A percentile compares a stretch with the other conserved stretches of the same genome.
These are phyloP conservation scores for Suillia variegata DNA, from an alignment of 2,888 invertebrate genomes.

Conservation along the genomic window DNA sequence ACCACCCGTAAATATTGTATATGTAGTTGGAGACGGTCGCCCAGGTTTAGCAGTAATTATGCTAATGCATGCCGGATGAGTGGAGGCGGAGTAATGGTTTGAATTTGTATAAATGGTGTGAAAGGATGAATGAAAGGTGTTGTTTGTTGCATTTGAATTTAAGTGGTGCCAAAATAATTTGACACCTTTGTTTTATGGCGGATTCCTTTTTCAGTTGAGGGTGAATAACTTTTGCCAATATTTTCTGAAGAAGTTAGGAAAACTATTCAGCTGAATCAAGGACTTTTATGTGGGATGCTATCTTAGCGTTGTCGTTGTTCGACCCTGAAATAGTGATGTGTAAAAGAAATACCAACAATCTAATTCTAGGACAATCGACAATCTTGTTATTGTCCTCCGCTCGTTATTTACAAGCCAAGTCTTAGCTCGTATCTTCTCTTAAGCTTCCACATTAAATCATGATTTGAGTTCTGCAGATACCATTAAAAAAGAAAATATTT, in stretches of 20 bases:
- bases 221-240: neutral
- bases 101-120: neutral
- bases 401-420: too few relatives aligned
- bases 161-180: neutral
- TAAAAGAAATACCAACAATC: too few relatives aligned
- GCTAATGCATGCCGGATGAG: constrained; percentile 23
- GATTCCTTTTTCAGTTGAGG: neutral
- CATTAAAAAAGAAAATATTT: too few relatives aligned
- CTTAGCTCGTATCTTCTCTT: too few relatives aligned
- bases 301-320: too few relatives aligned
- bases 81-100: neutral
- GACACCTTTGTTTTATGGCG: neutral
- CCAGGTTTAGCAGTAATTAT: constrained; percentile 28
- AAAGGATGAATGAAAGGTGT: neutral
- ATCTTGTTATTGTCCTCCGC: too few relatives aligned
- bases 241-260: too few relatives aligned
- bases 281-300: neutral
- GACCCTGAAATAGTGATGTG: too few relatives aligned
- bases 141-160: neutral
- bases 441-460: too few relatives aligned
- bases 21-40: neutral
- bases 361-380: too few relatives aligned
- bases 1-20: neutral
- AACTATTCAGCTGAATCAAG: neutral
- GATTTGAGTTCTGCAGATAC: too few relatives aligned